Base-by-base conservation (phyloP, 2,888 invertebrate species). In the Synergus laeviventris region DNA sequence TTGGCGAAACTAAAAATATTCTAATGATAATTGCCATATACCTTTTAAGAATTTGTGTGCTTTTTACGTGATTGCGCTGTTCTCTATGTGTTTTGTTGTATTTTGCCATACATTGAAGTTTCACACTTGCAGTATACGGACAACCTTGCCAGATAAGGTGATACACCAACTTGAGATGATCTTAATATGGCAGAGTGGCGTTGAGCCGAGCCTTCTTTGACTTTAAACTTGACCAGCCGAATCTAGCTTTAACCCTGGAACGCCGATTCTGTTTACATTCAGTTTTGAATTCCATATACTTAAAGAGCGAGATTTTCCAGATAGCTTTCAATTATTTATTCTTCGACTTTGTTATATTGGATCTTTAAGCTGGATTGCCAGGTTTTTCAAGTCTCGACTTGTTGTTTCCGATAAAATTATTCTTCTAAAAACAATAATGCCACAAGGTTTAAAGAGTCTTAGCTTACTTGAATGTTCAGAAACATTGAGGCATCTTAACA, bases 141-240 rank as follows among this genome's bases (percentile, higher is more conserved):
- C 77, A 74, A 74, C 62, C 74, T 79, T 59, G 75, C 78, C 66
- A 31, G 73, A 75, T 70, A 76, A 56, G 78, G 81, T 59, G 76
- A 38, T 66, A 76, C 49, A 39, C 24, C 12, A 74, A 60, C 49
- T 60, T 49, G 77, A 74, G 77, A 74, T 79, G 73, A 77, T 75
- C 73, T 80, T 74, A 62, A 78, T 70, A 60, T 60, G 74, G 66
- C 62, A 76, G 74, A 24, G 39, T 74, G 75, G 75, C 74, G 75
- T 78, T 62, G 76, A 39, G 74, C 60, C 31, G 18, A 60, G 79
- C 76, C 78, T 81, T 81, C 78, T 78, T 79, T 81, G 81, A 74
- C 76, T 79, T 77, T 81, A 83, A 81, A 82, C 79, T 79, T 76
- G 79, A 78, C 75, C 79, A 76, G 60, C 66, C 61, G 74, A 79